Base-by-base conservation (phyloP, 2,797 vertebrate genomes). In the Nannoperca obscura region DNA sequence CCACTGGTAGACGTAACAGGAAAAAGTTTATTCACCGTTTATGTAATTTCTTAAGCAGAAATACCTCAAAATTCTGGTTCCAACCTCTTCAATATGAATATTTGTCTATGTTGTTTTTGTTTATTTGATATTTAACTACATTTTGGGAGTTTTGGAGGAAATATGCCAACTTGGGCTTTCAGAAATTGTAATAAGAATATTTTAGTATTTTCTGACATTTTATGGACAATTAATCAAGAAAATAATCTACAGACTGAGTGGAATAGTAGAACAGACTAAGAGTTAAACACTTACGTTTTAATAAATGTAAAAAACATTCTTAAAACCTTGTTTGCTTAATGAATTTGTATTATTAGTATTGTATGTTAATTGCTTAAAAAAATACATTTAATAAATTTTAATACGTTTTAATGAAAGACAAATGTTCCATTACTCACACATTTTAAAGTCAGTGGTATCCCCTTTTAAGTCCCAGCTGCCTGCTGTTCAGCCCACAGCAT, bases 401-500 rank as follows among this genome's bases (percentile, higher is more conserved):
- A 13, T 2, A 7, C 14, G 20, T 64, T 62, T n/a, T 0, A 54
- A 68, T 38, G 36, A 32, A 14, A 17, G 44, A 27, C 13, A 67
- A 55, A 67, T 3, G 19, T 38, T 15, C 12, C 13, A 12, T 50
- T 49, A 11, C 14, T 72, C 50, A 36, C 12, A 44, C 4, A 42
- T 67, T 24, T 55, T 14, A 9, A 47, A 58, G 13, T 38, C 55
- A 32, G 36, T 13, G 20, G 61, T 49, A 49, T 65, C 52, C 11
- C 30, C 49, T 74, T 74, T 66, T 70, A 30, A 57, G 63, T 53
- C 46, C 22, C 36, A 19, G 53, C 74, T 14, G 27, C 75, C 75
- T 59, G 63, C 81, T 76, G 81, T 44, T 76, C 73, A 40, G 68
- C 74, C 76, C 59, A 4, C 76, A 72, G 80, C 76, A 14, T 86